These are phyloP conservation scores for Dermolepida albohirtum DNA, from an alignment of 2,888 invertebrate genomes.

Conservation along the genomic window DNA sequence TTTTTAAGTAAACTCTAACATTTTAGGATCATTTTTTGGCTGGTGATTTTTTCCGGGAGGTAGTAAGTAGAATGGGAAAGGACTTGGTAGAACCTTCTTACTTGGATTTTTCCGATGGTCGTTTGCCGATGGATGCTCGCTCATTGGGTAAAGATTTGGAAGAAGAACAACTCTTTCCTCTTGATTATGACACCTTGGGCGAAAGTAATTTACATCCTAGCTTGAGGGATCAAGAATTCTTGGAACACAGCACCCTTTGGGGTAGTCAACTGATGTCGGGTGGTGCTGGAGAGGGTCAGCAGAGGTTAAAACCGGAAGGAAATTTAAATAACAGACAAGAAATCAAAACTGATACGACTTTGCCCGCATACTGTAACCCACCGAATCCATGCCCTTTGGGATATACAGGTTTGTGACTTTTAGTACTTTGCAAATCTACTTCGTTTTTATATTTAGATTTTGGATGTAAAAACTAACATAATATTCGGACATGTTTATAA, in stretches of 20 bases:
- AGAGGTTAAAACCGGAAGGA: slow-evolving; percentile 72
- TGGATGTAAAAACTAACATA: too few relatives aligned
- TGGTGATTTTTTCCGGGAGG: slow-evolving; percentile 73
- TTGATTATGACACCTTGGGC: slow-evolving; percentile 78
- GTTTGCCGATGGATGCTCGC: slow-evolving; percentile 57
- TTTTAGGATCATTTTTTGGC: slow-evolving; percentile 37
- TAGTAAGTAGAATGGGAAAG: slow-evolving; percentile 82
- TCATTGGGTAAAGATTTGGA: slow-evolving; percentile 53
- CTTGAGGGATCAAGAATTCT: slow-evolving; percentile 87
- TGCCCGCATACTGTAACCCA: slow-evolving; percentile 99
- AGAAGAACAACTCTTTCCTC: slow-evolving; percentile 68
- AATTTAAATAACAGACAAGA: slow-evolving; percentile 73
- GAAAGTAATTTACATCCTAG: slow-evolving; percentile 76
- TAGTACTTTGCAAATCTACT: too few relatives aligned
- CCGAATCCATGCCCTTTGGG: slow-evolving; percentile 99
- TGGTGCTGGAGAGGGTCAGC: slow-evolving; percentile 83
- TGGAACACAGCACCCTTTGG: slow-evolving; percentile 80
- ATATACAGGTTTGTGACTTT: slow-evolving; percentile 75
- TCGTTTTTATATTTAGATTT: too few relatives aligned
- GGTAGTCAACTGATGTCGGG: slow-evolving; percentile 79
- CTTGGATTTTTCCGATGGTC: slow-evolving; percentile 72
- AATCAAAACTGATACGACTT: slow-evolving; percentile 89
- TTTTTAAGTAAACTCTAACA: too few relatives aligned
- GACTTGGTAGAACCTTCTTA: slow-evolving; percentile 77
- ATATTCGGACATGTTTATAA: too few relatives aligned